A percentile compares a stretch with the other conserved stretches of the same genome.
Evolutionary conservation across 2,797 vertebrate genomes (phyloP).

Genomic region (Microcaecilia unicolor): DNA sequence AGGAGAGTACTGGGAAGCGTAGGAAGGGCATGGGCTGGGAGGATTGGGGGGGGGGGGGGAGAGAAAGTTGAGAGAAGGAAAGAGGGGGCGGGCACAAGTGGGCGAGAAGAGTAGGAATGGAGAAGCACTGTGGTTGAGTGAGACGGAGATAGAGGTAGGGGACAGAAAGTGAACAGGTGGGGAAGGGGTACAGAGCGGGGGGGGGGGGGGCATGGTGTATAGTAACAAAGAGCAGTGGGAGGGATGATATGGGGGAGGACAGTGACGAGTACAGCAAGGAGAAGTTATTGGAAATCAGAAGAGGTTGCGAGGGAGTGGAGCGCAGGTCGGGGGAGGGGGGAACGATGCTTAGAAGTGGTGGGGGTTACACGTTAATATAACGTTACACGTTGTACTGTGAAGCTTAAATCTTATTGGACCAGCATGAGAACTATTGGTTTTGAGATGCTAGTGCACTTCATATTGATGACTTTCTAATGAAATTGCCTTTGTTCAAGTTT

Average conservation of each 20-base stretch:
- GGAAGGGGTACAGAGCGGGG: too few species aligned
- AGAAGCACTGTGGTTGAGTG: too few species aligned
- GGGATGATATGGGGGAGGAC: background rate
- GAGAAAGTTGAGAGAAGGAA: too few species aligned
- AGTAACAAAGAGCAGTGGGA: background rate
- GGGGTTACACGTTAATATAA: background rate
- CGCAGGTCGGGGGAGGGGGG: background rate
- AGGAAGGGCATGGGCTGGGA: too few species aligned
- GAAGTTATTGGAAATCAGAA: background rate
- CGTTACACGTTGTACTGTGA: background rate
- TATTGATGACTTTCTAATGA: too few species aligned
- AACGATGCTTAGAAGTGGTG: background rate
- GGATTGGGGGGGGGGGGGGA: background rate
- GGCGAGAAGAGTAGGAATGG: background rate
- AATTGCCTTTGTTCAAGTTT: too few species aligned
- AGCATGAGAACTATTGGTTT: background rate
- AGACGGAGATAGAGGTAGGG: background rate
- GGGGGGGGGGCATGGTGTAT: background rate
- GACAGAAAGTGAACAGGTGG: background rate
- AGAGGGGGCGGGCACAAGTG: background rate
- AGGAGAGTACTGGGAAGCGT: rapidly evolving
- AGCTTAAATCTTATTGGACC: background rate
- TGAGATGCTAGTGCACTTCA: too few species aligned
- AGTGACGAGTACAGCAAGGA: too few species aligned
- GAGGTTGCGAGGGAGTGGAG: background rate